A percentile compares a stretch with the other conserved stretches of the same genome.
phyloP scores from a whole-genome alignment of 2,888 invertebrate species.

The Drosophila mimica region DNA sequence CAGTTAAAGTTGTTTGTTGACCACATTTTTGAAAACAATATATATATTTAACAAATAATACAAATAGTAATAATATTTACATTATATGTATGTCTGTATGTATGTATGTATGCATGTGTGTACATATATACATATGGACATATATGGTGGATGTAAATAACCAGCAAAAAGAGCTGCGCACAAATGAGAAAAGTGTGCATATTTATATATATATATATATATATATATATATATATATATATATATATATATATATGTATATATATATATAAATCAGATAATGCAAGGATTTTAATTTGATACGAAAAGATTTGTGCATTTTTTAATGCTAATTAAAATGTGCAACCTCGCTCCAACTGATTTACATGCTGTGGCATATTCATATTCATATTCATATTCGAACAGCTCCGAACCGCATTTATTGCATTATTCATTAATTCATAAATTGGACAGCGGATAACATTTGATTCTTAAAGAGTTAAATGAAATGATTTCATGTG shows the following conservation, averaged over 20 bases:
- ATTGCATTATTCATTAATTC: slow-evolving; percentile 31
- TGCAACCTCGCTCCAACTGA: slow-evolving; percentile 35
- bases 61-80: neutral
- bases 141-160: neutral
- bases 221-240: too few relatives aligned
- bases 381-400: slow-evolving; percentile 10
- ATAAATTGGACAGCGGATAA: slow-evolving; percentile 23
- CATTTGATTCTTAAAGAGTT: neutral
- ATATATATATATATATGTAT: neutral
- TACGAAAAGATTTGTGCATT: slow-evolving; percentile 29
- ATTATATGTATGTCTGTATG: neutral
- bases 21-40: neutral
- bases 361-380: slow-evolving; percentile 38
- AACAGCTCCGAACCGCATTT: slow-evolving; percentile 15
- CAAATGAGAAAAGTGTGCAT: slow-evolving; percentile 18
- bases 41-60: neutral
- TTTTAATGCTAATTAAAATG: slow-evolving; percentile 53
- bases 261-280: slow-evolving; percentile 8
- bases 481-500: slow-evolving; percentile 18
- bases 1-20: neutral
- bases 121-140: neutral
- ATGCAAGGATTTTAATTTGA: slow-evolving; percentile 28
- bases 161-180: slow-evolving; percentile 15
- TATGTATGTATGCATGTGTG: neutral
- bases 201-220: neutral